phyloP scores from a whole-genome alignment of 2,113 vertebrate genomes.

The Jacana jacana region DNA sequence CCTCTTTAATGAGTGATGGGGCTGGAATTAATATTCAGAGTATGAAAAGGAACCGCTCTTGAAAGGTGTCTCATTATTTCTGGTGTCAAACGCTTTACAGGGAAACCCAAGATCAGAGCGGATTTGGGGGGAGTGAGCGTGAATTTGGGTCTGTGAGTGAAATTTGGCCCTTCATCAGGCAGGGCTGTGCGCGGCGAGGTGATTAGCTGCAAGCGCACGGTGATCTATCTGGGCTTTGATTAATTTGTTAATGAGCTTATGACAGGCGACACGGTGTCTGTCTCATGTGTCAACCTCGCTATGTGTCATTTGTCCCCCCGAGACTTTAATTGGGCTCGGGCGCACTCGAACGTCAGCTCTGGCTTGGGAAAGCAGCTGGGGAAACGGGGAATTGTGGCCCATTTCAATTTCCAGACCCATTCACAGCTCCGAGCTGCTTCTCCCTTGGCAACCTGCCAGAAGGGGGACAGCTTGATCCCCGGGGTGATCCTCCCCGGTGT shows the following conservation, averaged over 20 bases:
- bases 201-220: not conserved
- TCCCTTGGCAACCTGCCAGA: not conserved
- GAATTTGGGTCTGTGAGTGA: not conserved
- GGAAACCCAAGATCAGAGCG: constrained; percentile 38
- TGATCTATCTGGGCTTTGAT: constrained; percentile 22
- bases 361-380: not conserved
- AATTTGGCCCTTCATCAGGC: not conserved
- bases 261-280: not conserved
- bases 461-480: not conserved
- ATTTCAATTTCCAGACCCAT: not conserved
- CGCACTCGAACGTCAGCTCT: not conserved
- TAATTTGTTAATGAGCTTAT: constrained; percentile 43
- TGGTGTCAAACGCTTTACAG: constrained; percentile 8
- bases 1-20: constrained; percentile 8
- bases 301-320: not conserved
- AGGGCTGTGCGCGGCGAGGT: not conserved
- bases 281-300: not conserved
- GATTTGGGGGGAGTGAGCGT: not conserved
- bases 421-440: not conserved
- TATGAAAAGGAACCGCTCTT: not conserved
- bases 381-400: not conserved
- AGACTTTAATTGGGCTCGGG: not conserved
- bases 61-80: constrained; percentile 40
- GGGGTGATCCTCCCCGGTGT: not conserved
- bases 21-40: constrained; percentile 21